Evolutionary conservation across 2,888 invertebrate species (phyloP), one percentile per base, ranked within the genome.

Genomic region (Holacanthella duospinosa): DNA sequence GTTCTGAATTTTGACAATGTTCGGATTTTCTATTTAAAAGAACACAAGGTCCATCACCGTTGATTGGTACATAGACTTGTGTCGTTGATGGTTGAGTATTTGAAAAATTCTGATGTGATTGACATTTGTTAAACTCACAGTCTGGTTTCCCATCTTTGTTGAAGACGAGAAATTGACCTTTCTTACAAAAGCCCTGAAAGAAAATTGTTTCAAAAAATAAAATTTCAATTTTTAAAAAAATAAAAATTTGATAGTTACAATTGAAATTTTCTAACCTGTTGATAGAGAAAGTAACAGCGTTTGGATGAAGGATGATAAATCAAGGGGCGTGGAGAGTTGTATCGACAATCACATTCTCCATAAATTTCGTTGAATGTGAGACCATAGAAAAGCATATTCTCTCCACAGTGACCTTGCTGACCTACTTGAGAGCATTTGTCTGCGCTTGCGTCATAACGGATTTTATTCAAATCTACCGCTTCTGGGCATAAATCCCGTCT

Each of bases 321-420:
- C 6, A 55, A 27, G 25, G 55, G 55, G 9, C 29, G 6, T 6
- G 16, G 6, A 9, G 29, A 27, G 16, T 25, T 29, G 21, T 55
- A 12, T 6, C 9, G 27, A 26, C 55, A 55, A 26, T 55, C 55
- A 55, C 55, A 55, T 26, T 55, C 28, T 4, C 55, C 55, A 21
- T 55, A 55, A 4, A 55, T 26, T 12, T 55, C 29, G 29, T 29
- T 55, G 27, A 24, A 16, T 6, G 24, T 27, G 6, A 55, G 6
- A 4, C 55, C 29, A 26, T 55, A 55, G 55, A 55, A 55, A 19
- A 21, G 25, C 55, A 55, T 55, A 26, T 55, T 12, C 12, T 55
- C 55, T 27, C 28, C 28, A 29, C 55, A 55, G 55, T 55, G 55
- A 19, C 29, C 27, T 9, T 26, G 55, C 6, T 19, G 24, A 6